phyloP scores from a whole-genome alignment of 1,140 invertebrate species.

The Nomia melanderi region DNA sequence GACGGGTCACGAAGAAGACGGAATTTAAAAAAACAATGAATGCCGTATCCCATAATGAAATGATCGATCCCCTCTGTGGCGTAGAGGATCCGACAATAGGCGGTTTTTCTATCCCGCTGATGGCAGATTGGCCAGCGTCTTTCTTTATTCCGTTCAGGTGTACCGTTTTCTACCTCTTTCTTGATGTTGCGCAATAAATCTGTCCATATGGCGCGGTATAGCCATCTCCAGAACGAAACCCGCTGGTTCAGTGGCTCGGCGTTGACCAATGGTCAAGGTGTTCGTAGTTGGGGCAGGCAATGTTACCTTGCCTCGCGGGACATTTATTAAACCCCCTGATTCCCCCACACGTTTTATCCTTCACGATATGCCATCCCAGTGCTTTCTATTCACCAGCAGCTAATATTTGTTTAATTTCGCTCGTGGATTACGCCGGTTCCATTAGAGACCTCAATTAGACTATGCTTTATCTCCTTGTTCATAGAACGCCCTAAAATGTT shows the following conservation, averaged over 20 bases:
- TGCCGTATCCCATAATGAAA: constrained; percentile 57
- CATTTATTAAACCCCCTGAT: constrained; percentile 34
- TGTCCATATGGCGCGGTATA: constrained; percentile 55
- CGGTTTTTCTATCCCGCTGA: constrained; percentile 18
- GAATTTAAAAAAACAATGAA: constrained; percentile 55
- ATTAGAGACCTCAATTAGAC: background rate
- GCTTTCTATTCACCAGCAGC: background rate
- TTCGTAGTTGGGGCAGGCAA: constrained; percentile 36
- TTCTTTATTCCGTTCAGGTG: background rate
- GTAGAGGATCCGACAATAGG: constrained; percentile 46
- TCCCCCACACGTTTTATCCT: too few relatives aligned
- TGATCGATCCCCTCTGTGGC: constrained; percentile 53
- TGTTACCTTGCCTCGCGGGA: constrained; percentile 33
- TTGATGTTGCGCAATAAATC: constrained; percentile 60
- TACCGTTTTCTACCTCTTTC: constrained; percentile 42
- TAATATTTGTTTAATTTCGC: background rate
- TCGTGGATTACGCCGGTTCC: background rate
- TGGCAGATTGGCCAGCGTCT: constrained; percentile 31
- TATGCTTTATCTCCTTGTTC: background rate
- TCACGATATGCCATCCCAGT: background rate
- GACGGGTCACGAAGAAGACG: background rate
- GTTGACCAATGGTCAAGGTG: constrained; percentile 59
- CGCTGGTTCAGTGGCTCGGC: constrained; percentile 35
- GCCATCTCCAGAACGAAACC: constrained; percentile 30
- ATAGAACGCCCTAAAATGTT: too few relatives aligned